These are phyloP conservation scores for Hippocampus mohnikei DNA, from an alignment of 2,113 vertebrate species.

Conservation along the genomic window DNA sequence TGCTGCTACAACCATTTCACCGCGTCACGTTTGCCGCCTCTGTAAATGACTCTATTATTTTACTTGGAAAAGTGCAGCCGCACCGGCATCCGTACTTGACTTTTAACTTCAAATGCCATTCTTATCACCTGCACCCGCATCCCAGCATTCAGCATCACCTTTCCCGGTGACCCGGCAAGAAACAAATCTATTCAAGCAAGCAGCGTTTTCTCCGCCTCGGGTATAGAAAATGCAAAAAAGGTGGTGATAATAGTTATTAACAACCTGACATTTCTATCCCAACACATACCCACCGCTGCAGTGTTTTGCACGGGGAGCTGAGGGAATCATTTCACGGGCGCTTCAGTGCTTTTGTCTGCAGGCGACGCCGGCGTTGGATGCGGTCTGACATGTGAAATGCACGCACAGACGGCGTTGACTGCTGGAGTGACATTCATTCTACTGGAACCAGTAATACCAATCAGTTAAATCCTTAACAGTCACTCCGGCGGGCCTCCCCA, in stretches of 20 bases:
- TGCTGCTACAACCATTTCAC: constrained; percentile 6
- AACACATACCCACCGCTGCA: constrained; percentile 23
- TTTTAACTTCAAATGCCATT: constrained; percentile 57
- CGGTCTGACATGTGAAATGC: constrained; percentile 2
- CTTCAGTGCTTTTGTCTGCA: constrained; percentile 7
- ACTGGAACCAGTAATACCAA: constrained; percentile 12
- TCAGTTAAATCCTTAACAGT: constrained; percentile 29
- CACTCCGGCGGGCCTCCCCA: constrained; percentile 16
- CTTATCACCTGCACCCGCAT: constrained; percentile 32
- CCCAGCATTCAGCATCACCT: constrained; percentile 20
- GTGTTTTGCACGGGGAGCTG: neutral
- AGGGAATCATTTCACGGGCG: constrained; percentile 6
- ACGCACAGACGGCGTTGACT: neutral
- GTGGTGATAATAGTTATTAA: constrained; percentile 37
- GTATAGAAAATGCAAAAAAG: constrained; percentile 29
- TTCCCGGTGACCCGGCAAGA: constrained; percentile 17
- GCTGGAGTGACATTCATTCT: constrained; percentile 19
- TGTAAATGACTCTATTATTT: constrained; percentile 3
- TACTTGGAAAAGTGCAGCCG: constrained; percentile 9
- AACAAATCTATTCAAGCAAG: constrained; percentile 48
- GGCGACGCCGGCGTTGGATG: constrained; percentile 2
- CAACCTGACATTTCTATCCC: constrained; percentile 48
- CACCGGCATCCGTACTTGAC: constrained; percentile 35
- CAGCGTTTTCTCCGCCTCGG: constrained; percentile 22
- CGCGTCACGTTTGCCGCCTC: constrained; percentile 13